Base-by-base conservation (phyloP, 2,888 invertebrate genomes). In the Celastrina argiolus region DNA sequence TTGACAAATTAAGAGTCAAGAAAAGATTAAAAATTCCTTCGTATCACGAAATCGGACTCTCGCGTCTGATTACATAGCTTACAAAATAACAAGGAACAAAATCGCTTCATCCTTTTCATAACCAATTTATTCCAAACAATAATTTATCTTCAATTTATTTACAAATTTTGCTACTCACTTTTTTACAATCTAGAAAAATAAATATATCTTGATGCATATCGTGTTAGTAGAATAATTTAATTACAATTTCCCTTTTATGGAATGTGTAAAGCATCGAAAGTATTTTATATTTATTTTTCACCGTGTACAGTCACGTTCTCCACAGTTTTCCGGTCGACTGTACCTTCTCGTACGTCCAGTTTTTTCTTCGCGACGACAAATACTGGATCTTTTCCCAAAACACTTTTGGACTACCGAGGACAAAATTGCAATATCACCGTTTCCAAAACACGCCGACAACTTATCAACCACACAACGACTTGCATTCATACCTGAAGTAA, bases 401-500 rank as follows among this genome's bases (percentile, higher is more conserved):
- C 58, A 28, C 26, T 56, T 26, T 22, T 8, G n/a, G 56, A 16
- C 26, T n/a, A 65, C 18, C 65, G 67, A 69, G 78, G 79, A 81
- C 80, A 78, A 72, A 82, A 84, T 84, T 84, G 82, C 81, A 84
- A 84, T 85, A 81, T 78, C 79, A 81, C 77, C 74, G 73, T 77
- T 77, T 79, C 74, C 78, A 77, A 78, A 71, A 75, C 78, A 71
- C 74, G 78, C 70, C 78, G 77, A 72, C 73, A 70, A 68, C 72
- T 74, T 73, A 81, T 88, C 87, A 90, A 85, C 88, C 90, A 88
- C 90, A 90, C 74, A 91, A 84, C 70, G 89, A 84, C 77, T 81
- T 87, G 87, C 90, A 90, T 78, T 91, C 90, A 86, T 90, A 90
- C 90, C 90, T 90, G 87, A 73, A 78, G 78, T 74, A 73, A 73